These are phyloP conservation scores for Oxyura jamaicensis DNA, from an alignment of 2,113 vertebrate species.

Conservation along the genomic window DNA sequence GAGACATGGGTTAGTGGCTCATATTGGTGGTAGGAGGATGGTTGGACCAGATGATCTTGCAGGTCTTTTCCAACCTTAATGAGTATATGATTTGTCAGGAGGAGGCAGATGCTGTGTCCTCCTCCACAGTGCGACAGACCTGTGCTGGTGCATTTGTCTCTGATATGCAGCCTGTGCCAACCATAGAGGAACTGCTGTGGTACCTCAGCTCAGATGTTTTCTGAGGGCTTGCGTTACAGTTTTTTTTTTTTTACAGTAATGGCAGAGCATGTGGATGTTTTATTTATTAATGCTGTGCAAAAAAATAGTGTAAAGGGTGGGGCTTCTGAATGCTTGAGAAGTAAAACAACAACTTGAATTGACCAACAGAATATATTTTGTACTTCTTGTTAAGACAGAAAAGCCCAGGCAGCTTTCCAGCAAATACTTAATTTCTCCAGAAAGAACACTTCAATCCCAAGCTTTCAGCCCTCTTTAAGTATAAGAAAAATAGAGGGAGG, in stretches of 20 bases:
- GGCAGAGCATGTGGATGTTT: neutral
- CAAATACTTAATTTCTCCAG: neutral
- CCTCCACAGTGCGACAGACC: neutral
- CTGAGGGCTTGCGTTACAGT: neutral
- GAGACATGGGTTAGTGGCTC: no score
- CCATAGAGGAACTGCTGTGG: neutral
- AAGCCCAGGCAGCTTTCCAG: neutral
- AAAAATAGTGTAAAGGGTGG: neutral
- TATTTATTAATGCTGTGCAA: constrained; percentile 17
- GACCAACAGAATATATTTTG: neutral
- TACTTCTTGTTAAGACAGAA: neutral
- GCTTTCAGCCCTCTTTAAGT: neutral
- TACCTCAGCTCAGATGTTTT: neutral
- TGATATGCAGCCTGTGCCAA: neutral
- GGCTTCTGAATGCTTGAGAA: neutral
- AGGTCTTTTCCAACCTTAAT: no score
- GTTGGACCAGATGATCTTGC: no score
- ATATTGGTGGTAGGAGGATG: no score
- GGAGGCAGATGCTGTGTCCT: neutral
- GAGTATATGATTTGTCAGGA: neutral
- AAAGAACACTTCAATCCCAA: neutral
- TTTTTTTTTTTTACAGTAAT: neutral
- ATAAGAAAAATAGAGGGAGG: neutral
- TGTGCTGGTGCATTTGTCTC: neutral
- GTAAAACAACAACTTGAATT: neutral